Base-by-base conservation (phyloP, 2,113 vertebrate genomes). In the Desmodus rotundus region DNA sequence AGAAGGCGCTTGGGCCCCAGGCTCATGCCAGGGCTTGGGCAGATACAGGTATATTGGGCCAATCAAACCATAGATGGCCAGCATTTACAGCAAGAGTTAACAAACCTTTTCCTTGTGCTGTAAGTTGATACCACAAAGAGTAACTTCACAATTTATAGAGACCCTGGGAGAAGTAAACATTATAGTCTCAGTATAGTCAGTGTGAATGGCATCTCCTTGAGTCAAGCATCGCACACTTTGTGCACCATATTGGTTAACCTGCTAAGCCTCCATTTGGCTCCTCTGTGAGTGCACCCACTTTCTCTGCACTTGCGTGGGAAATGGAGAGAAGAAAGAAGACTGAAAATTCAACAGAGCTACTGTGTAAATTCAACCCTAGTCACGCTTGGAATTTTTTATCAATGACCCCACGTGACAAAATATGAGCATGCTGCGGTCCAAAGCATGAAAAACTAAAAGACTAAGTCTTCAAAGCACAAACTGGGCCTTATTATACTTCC, bases 401-500 rank as follows among this genome's bases (percentile, higher is more conserved):
- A 28, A 24, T 82, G 61, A 20, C 5, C 56, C 41, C 36, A 52
- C n/a, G 36, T 89, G 45, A 85, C 63, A 16, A 81, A 47, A 4
- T 24, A 13, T 43, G 15, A 31, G 5, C 16, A 22, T 43, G 19
- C 28, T 56, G 31, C 54, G 31, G 15, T 65, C 38, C 36, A 54
- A 58, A 73, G 31, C 58, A 19, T 15, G 28, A 36, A 8, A 36
- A 13, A 70, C 8, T 22, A 36, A 63, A 31, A 61, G 4, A 43
- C 17, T 58, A 20, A 38, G 11, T 68, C 93, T 93, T 68, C 72
- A 90, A 56, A 96, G 94, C 28, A 77, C n/a, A 67, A 67, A 88
- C 14, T 52, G 24, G 47, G 19, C 47, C 28, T 84, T 73, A 76
- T 81, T 58, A 22, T 43, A 85, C 6, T n/a, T 87, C 45, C 36